These are phyloP conservation scores for Enteromius trimaculatus DNA, from an alignment of 2,797 vertebrate species.

Conservation along the genomic window DNA sequence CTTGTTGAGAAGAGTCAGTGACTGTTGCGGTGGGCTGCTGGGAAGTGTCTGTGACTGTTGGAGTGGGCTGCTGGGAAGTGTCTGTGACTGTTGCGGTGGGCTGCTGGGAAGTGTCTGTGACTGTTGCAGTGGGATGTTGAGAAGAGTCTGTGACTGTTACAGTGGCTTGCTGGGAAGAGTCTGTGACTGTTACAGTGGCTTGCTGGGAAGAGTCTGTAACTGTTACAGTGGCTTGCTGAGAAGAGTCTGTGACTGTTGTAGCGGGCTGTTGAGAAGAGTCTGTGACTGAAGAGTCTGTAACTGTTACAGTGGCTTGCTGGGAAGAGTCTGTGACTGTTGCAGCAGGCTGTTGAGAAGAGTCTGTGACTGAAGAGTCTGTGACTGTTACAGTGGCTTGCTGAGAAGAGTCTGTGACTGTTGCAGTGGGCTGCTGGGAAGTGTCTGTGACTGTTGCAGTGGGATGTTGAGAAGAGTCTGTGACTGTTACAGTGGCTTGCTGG, in stretches of 20 bases:
- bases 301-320: neutral
- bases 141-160: neutral
- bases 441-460: too few species aligned
- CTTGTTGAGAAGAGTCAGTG: neutral
- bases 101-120: neutral
- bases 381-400: neutral
- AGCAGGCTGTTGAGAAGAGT: neutral
- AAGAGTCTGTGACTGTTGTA: neutral
- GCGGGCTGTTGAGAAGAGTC: neutral
- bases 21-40: neutral
- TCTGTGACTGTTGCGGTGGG: neutral
- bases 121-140: slow-evolving; percentile 34
- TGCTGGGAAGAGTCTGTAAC: neutral
- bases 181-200: neutral
- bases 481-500: too few species aligned
- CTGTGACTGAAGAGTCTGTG: neutral
- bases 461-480: neutral
- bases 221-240: neutral
- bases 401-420: neutral
- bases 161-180: slow-evolving; percentile 23
- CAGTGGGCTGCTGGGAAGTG: too few species aligned
- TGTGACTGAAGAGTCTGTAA: slow-evolving; percentile 8
- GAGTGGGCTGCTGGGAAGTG: neutral
- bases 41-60: neutral
- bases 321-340: neutral